Evolutionary conservation across 2,113 vertebrate genomes (phyloP), one percentile per base, ranked within the genome.

Genomic region (Pseudorasbora parva): DNA sequence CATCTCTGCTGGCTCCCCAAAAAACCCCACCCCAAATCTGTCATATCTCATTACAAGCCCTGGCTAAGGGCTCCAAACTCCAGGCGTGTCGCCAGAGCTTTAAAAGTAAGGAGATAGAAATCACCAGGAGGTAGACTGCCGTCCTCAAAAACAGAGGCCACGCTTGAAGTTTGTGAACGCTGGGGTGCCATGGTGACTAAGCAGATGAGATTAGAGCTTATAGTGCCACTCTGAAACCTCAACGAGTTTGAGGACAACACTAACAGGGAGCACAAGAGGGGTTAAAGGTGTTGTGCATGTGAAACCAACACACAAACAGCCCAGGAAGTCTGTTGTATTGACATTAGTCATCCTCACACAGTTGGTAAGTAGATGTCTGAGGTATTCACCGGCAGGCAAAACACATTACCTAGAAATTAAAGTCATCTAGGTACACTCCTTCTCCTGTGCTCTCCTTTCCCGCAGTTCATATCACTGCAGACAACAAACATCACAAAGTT

Each of bases 21-120:
- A 68, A 89, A 78, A 73, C 82, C 84, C 81, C 90, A 82, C 84
- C 87, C 87, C 85, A 90, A 84, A 89, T 87, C 87, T 89, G 90
- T 90, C 90, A 85, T 82, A 56, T 86, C 86, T 85, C 60, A 86
- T 91, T 88, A 90, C 73, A 68, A 64, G 66, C 64, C 75, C 74
- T 21, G 43, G 56, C 49, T 59, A 66, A 47, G 37, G 77, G 71
- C 78, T 21, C 8, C n/a, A 47, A 57, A 66, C 11, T 41, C 74
- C 64, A 78, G 73, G 76, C 81, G 21, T 8, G 37, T 17, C 47
- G 75, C 80, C 81, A 83, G 49, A 75, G 56, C 25, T 64, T 78
- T 60, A 62, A 71, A 56, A 72, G 51, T 21, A 69, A 51, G 56
- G 47, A 68, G 57, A 83, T 59, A 21, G 45, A 59, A 11, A 51